Conservation (phyloP, 2,797 vertebrate genomes). For the Pseudopleuronectes americanus region DNA sequence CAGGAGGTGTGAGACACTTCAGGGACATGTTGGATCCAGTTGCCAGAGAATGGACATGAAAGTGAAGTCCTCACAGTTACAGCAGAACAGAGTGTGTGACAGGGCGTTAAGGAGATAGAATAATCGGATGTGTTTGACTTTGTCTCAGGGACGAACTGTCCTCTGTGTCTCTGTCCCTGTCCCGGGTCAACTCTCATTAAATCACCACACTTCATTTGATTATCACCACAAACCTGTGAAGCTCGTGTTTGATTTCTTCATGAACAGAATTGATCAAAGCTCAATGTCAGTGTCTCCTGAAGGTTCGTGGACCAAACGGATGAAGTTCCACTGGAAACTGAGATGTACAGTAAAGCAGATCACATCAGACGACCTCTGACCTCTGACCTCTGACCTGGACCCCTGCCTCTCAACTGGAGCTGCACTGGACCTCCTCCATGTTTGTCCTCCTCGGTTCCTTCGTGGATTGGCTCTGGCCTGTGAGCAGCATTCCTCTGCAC, state of each 20-base stretch:
- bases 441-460: constrained; percentile 39
- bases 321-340: not conserved
- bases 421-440: constrained; percentile 17
- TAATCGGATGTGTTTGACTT: not conserved
- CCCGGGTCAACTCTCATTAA: constrained; percentile 6
- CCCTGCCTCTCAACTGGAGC: not conserved
- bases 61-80: too few relatives aligned
- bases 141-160: constrained; percentile 3
- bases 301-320: not conserved
- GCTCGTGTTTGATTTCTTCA: not conserved
- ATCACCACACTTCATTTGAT: constrained; percentile 10
- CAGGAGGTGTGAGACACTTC: too few relatives aligned
- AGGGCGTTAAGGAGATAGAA: not conserved
- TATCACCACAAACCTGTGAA: not conserved
- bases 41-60: too few relatives aligned
- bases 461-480: constrained; percentile 20
- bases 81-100: not conserved
- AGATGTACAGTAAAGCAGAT: too few relatives aligned
- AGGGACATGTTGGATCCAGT: too few relatives aligned
- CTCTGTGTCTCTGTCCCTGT: constrained; percentile 8
- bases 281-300: too few relatives aligned
- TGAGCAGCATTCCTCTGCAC: constrained; percentile 37
- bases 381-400: constrained; percentile 18
- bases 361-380: not conserved
- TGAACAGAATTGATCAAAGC: too few relatives aligned